Conservation (phyloP, 2,888 invertebrate genomes). For the Atethmia centrago region DNA sequence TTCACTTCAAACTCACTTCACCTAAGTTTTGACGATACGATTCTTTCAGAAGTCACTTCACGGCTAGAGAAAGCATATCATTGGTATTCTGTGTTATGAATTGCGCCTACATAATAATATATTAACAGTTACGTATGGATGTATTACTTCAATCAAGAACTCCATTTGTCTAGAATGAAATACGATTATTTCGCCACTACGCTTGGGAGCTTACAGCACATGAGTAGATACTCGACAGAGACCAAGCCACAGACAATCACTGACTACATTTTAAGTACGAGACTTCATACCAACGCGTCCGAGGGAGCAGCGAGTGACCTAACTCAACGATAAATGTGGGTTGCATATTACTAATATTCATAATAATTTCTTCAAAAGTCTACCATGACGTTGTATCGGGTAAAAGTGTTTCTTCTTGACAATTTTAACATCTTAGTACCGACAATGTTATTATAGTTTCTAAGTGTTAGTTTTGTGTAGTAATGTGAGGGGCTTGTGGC, state of each 20-base stretch:
- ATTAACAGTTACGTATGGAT: slow-evolving; percentile 26
- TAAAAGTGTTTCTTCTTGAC: no score
- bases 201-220: slow-evolving; percentile 1
- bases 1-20: no score
- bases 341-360: background rate
- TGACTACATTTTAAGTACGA: background rate
- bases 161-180: slow-evolving; percentile 50
- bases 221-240: slow-evolving; percentile 30
- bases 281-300: no score
- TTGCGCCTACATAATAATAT: background rate
- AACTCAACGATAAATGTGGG: background rate
- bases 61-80: background rate
- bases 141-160: slow-evolving; percentile 51
- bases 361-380: background rate
- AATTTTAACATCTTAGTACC: no score
- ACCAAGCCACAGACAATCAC: background rate
- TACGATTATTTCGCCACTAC: slow-evolving; percentile 49
- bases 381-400: background rate
- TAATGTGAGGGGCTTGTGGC: no score
- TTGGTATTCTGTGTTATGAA: background rate
- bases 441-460: no score
- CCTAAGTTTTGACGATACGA: no score
- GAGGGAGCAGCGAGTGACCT: background rate
- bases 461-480: no score
- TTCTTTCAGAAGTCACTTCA: no score